Evolutionary conservation across 1,140 invertebrate species (phyloP).

Genomic region (Mercenaria mercenaria): DNA sequence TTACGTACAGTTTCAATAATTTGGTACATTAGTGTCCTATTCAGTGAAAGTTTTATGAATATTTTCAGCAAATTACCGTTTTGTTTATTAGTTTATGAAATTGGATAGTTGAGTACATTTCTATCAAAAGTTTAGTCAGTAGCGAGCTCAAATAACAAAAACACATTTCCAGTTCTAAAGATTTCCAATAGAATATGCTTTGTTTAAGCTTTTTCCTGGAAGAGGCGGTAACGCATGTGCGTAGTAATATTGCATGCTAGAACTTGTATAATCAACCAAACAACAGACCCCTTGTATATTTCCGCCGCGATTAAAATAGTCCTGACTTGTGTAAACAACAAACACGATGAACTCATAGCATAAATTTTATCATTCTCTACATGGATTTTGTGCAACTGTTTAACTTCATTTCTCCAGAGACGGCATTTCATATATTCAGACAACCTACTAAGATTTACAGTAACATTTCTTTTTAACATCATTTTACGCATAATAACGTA

Average conservation of each 20-base stretch:
- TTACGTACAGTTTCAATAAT: background rate
- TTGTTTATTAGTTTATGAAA: background rate
- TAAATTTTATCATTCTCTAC: too few species aligned
- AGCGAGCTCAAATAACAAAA: background rate
- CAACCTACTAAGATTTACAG: background rate
- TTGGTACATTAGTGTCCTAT: background rate
- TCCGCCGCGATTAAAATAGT: background rate
- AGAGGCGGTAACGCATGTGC: slow-evolving; percentile 23
- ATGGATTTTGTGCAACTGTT: background rate
- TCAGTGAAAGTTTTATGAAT: background rate
- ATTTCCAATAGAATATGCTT: slow-evolving; percentile 5
- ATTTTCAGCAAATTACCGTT: background rate
- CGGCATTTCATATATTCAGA: background rate
- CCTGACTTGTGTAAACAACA: background rate
- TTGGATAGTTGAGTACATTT: background rate
- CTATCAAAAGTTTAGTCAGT: background rate
- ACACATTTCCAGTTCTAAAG: background rate
- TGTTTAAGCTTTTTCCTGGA: background rate
- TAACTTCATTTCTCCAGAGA: background rate
- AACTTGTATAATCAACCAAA: slow-evolving; percentile 14
- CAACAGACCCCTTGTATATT: background rate
- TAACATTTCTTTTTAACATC: background rate
- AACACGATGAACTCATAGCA: background rate
- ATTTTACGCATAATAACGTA: background rate
- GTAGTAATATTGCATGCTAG: slow-evolving; percentile 24